Evolutionary conservation across 64 coral and sea anemone species (phyloP), one percentile per base, ranked within the genome.

Genomic region (Acropora yongei): DNA sequence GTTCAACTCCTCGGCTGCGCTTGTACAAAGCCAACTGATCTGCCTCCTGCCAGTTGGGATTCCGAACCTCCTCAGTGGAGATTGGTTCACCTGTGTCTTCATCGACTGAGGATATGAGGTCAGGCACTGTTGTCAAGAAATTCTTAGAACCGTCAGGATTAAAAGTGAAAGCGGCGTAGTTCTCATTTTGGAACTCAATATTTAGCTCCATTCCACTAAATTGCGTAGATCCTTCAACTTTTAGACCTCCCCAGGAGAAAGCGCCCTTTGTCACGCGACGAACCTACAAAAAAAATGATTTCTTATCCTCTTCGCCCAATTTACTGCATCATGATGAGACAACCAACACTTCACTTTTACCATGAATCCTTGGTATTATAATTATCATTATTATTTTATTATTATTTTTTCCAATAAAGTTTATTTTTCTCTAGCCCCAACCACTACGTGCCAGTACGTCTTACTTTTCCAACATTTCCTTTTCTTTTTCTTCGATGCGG

Each of bases 101-200:
- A 67, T 96, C 94, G 1, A 98, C 94, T 45, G 96, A 81, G 45
- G 94, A 91, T 57, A 98, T 98, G 12, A 98, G 86, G 49, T 98
- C 97, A 8, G 97, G 97, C 0, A 93, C 95, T 5, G 91, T 92
- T 13, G 94, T 94, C 3, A 91, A 30, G 47, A 96, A 51, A 57
- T 89, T 76, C 83, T 79, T 98, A 16, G 91, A 79, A 66, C 88
- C 91, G 72, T 91, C 84, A 75, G 79, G 19, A 8, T 53, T 89
- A 2, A 74, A 90, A 4, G 44, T 73, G 20, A 91, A 92, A 45
- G 83, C 96, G 17, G 95, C 57, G 68, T 91, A 80, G 51, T 98
- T 98, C 76, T 98, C 96, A 78, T 98, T 98, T 86, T 98, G 96
- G 83, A 98, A 92, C 47, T 93, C 87, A 4, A 98, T 67, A 40